Conservation (phyloP, 2,797 vertebrate species). For the Psittacula derbiana region DNA sequence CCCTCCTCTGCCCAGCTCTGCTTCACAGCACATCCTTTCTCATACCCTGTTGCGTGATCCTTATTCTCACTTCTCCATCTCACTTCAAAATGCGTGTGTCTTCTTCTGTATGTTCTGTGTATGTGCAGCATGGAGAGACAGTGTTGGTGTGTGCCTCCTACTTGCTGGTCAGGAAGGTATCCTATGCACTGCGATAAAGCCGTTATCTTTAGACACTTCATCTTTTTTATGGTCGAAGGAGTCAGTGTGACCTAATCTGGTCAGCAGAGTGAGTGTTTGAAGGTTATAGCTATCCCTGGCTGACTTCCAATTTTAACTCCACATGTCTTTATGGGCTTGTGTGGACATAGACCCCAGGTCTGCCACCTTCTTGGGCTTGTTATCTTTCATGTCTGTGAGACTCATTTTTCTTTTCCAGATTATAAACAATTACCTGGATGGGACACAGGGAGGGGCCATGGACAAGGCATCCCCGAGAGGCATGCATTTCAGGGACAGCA, state of each 20-base stretch:
- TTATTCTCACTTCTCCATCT: not conserved
- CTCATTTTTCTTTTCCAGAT: constrained; percentile 75
- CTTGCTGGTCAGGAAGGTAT: fast-evolving
- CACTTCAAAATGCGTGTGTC: not conserved
- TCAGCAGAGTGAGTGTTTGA: not conserved
- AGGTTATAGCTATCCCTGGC: not conserved
- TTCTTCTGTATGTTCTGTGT: not conserved
- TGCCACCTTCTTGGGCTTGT: not conserved
- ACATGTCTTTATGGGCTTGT: fast-evolving
- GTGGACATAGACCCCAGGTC: fast-evolving
- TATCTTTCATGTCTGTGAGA: not conserved
- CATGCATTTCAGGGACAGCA: constrained; percentile 87
- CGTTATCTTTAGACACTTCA: not conserved
- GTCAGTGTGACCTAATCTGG: not conserved
- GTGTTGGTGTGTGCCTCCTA: fast-evolving
- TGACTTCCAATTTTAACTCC: not conserved
- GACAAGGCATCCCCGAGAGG: constrained; percentile 58
- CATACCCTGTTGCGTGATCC: not conserved
- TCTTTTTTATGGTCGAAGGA: not conserved
- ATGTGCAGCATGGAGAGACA: fast-evolving
- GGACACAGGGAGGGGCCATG: not conserved
- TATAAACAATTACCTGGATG: constrained; percentile 82
- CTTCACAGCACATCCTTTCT: not conserved
- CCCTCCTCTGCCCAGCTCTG: not conserved
- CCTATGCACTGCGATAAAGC: not conserved